Conservation (phyloP, 1,140 invertebrate genomes). For the Eriosoma lanigerum region DNA sequence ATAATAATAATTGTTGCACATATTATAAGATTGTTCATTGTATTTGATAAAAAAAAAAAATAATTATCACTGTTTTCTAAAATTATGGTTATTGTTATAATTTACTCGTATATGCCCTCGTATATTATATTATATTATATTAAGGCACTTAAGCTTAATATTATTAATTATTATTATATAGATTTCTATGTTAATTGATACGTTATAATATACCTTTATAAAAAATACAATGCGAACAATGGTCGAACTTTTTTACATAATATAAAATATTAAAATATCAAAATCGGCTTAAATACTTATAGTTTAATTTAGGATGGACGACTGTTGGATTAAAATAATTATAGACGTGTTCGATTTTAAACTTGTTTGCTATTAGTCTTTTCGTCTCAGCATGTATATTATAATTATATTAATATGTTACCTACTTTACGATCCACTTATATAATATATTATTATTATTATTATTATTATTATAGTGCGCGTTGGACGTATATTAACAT, state of each 20-base stretch:
- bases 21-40: conserved; percentile 40
- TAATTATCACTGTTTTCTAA: conserved; percentile 41
- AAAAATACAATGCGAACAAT: background rate
- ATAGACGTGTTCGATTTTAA: background rate
- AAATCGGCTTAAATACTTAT: conserved; percentile 33
- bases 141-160: conserved; percentile 19
- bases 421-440: too few species aligned
- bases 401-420: too few species aligned
- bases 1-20: conserved; percentile 46
- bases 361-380: background rate
- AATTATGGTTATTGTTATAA: conserved; percentile 29
- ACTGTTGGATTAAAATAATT: background rate
- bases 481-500: background rate
- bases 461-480: background rate
- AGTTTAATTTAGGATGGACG: background rate
- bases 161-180: conserved; percentile 19
- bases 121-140: background rate
- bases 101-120: conserved; percentile 28
- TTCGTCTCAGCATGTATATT: too few species aligned
- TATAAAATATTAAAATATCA: background rate
- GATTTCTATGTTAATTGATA: background rate
- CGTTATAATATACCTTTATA: conserved; percentile 1
- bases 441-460: too few species aligned
- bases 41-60: conserved; percentile 31
- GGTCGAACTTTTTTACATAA: conserved; percentile 20